A percentile compares a stretch with the other conserved stretches of the same genome.
Conservation (phyloP, 2,888 invertebrate genomes). For the Ptilodon capucinus region DNA sequence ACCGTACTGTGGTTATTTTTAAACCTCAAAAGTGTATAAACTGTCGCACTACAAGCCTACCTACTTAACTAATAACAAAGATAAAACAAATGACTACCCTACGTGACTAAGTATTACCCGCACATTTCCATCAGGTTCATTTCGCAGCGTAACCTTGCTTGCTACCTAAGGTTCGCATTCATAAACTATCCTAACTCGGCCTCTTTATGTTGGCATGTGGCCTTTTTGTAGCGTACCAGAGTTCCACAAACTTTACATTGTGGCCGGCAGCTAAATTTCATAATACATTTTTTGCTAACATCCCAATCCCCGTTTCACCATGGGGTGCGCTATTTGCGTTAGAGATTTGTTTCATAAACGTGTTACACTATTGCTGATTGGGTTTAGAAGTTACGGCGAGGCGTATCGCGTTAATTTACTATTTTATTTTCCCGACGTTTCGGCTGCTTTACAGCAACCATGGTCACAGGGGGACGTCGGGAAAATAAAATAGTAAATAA, state of each 20-base stretch:
- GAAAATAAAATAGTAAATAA: no score
- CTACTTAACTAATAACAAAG: no score
- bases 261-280: constrained; percentile 41
- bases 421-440: no score
- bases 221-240: constrained; percentile 25
- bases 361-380: constrained; percentile 6
- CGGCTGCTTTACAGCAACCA: no score
- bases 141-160: neutral
- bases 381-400: neutral
- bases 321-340: constrained; percentile 24
- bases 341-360: constrained; percentile 16
- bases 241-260: constrained; percentile 22
- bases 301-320: constrained; percentile 42
- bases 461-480: no score
- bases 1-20: no score
- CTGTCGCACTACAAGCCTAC: no score
- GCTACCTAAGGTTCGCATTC: constrained; percentile 9
- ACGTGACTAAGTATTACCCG: no score
- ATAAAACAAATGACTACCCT: no score
- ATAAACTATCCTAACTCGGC: constrained; percentile 27
- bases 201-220: constrained; percentile 13
- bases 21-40: no score
- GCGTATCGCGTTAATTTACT: no score
- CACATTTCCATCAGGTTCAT: constrained; percentile 12
- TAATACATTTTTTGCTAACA: constrained; percentile 49